Evolutionary conservation across 2,113 vertebrate genomes (phyloP).

Genomic region (Cephalopholis sonnerati): DNA sequence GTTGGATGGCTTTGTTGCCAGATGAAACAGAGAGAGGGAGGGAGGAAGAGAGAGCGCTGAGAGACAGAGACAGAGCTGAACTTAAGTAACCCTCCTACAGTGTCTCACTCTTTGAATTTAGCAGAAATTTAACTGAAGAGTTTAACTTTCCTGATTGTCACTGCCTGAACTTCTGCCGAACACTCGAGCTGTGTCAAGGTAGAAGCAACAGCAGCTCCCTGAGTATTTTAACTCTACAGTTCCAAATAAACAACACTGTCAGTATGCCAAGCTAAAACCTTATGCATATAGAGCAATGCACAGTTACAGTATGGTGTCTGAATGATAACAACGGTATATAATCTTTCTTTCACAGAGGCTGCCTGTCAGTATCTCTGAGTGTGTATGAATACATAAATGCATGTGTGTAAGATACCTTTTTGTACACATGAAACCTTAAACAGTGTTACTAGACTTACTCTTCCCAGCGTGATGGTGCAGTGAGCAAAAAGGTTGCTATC

Average conservation of each 20-base stretch:
- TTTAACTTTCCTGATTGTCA: constrained; percentile 68
- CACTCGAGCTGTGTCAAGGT: constrained; percentile 44
- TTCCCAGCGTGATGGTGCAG: background rate
- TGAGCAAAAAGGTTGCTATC: background rate
- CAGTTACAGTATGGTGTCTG: constrained; percentile 7
- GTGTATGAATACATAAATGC: background rate
- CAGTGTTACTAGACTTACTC: background rate
- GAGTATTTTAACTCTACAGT: constrained; percentile 20
- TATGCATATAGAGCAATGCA: constrained; percentile 11
- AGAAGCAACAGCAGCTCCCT: constrained; percentile 25
- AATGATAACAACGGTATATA: constrained; percentile 19
- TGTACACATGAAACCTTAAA: background rate
- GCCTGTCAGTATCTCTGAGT: constrained; percentile 16
- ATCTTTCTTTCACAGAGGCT: constrained; percentile 8
- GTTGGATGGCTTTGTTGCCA: constrained; percentile 74
- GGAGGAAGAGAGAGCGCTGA: constrained; percentile 18
- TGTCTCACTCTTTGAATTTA: constrained; percentile 64
- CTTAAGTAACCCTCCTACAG: constrained; percentile 71
- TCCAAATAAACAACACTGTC: constrained; percentile 42
- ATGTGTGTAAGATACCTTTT: background rate
- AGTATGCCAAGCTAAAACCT: constrained; percentile 5
- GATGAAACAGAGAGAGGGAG: constrained; percentile 71
- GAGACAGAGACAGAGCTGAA: constrained; percentile 59
- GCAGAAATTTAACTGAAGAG: constrained; percentile 64
- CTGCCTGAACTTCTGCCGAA: constrained; percentile 46